Conservation (phyloP, 2,113 vertebrate genomes). For the Arothron firmamentum region DNA sequence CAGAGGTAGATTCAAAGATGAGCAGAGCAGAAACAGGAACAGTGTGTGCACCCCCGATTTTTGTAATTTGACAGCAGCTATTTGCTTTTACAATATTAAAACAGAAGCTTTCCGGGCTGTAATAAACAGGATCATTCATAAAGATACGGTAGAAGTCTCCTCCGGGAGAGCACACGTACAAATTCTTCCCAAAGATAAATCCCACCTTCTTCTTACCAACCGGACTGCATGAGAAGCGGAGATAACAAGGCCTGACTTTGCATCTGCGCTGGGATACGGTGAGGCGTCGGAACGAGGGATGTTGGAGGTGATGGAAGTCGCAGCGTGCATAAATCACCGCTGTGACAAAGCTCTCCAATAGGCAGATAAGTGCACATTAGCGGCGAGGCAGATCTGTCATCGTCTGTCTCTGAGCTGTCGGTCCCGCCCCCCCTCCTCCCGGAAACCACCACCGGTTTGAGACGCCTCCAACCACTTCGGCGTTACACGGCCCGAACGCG, state of each 20-base stretch:
- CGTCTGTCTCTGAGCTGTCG: constrained; percentile 34
- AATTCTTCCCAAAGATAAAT: constrained; percentile 61
- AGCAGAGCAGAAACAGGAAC: constrained; percentile 26
- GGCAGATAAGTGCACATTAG: constrained; percentile 75
- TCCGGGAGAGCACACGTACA: constrained; percentile 32
- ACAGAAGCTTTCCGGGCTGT: constrained; percentile 35
- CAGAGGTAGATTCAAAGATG: background rate
- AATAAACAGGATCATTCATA: constrained; percentile 62
- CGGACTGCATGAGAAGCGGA: constrained; percentile 40
- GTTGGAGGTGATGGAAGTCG: constrained; percentile 49
- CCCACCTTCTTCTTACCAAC: constrained; percentile 35
- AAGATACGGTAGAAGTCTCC: constrained; percentile 42
- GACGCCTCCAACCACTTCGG: constrained; percentile 32
- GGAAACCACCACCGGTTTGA: constrained; percentile 39
- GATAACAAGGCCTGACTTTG: constrained; percentile 60
- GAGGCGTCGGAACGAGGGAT: constrained; percentile 50
- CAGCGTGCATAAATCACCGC: constrained; percentile 67
- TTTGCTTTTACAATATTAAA: constrained; percentile 43
- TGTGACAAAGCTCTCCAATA: constrained; percentile 69
- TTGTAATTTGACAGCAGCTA: constrained; percentile 27
- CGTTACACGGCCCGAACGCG: constrained; percentile 12
- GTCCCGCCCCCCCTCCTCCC: constrained; percentile 25
- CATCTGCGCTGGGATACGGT: constrained; percentile 12
- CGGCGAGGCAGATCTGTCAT: constrained; percentile 67
- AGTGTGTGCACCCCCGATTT: background rate